Conservation (phyloP, 2,888 invertebrate genomes). For the Furcula furcula region DNA sequence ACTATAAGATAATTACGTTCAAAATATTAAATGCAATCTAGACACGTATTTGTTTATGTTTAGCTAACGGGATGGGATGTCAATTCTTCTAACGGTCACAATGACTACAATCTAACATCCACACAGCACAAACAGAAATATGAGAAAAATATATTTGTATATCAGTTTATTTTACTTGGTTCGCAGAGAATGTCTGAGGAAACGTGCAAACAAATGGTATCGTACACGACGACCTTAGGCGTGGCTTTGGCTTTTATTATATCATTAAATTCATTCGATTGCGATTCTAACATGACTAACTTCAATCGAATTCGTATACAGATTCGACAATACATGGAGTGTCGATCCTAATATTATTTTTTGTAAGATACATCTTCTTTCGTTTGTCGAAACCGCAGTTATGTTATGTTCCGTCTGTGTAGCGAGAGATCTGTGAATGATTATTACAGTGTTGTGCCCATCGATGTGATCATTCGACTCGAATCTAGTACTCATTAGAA, state of each 20-base stretch:
- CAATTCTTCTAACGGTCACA: conserved; percentile 37
- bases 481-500: conserved; percentile 32
- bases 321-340: conserved; percentile 45
- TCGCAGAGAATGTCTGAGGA: conserved; percentile 93
- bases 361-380: conserved; percentile 50
- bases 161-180: conserved; percentile 80
- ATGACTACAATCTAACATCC: conserved; percentile 36
- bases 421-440: conserved; percentile 65
- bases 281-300: conserved; percentile 77
- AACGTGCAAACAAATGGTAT: conserved; percentile 91
- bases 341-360: conserved; percentile 42
- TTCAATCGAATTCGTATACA: conserved; percentile 57
- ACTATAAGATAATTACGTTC: too few species aligned
- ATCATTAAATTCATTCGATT: conserved; percentile 73
- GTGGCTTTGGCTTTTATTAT: conserved; percentile 79
- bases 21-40: neutral
- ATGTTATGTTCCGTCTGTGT: conserved; percentile 75
- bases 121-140: conserved; percentile 39
- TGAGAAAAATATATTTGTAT: conserved; percentile 46
- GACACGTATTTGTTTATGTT: conserved; percentile 19
- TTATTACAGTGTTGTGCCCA: conserved; percentile 57
- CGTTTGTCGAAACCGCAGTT: conserved; percentile 55
- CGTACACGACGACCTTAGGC: conserved; percentile 74
- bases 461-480: conserved; percentile 68
- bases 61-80: conserved; percentile 37